Evolutionary conservation across 2,888 invertebrate genomes (phyloP), one percentile per base, ranked within the genome.

Genomic region (Cephus runcator): DNA sequence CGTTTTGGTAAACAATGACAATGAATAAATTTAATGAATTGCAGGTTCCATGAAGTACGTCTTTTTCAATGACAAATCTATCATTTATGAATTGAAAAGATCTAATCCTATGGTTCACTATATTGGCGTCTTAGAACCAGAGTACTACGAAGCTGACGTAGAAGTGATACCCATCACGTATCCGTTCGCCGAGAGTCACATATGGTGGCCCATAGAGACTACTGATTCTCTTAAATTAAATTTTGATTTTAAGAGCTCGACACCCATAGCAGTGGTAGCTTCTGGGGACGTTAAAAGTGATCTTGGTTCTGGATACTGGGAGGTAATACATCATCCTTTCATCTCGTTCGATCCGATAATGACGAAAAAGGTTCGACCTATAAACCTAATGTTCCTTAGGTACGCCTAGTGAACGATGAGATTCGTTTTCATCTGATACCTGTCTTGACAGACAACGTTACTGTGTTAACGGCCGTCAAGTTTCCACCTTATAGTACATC

Each of bases 41-140:
- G 95, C 95, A 87, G 97, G 98, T 34, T 97, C 97, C 85, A 91
- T 98, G 69, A 97, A 97, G 89, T 97, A 97, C 90, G 97, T 98
- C 74, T 98, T 97, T 91, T 98, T 97, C 92, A 98, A 98, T 91
- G 97, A 98, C 88, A 95, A 97, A 40, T 97, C 97, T 0, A 97
- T 98, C 83, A 93, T 98, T 81, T 97, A 98, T 90, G 97, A 97
- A 88, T 92, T 98, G 81, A 95, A 96, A 85, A 95, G 95, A 85
- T 95, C 95, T 83, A 97, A 97, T 91, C 97, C 97, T 34, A 97
- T 97, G 93, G 96, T 96, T 15, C 96, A 96, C 89, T 95, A 96
- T 88, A 96, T 95, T 84, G 94, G 96, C 69, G 94, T 96, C 11
- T 92, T 97, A 81, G 95, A 96, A 86, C 96, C 97, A 4, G 96